Percentiles rank a stretch among this genome's conserved stretches.
phyloP scores from a whole-genome alignment of 1,140 invertebrate genomes.

The Polyergus mexicanus region DNA sequence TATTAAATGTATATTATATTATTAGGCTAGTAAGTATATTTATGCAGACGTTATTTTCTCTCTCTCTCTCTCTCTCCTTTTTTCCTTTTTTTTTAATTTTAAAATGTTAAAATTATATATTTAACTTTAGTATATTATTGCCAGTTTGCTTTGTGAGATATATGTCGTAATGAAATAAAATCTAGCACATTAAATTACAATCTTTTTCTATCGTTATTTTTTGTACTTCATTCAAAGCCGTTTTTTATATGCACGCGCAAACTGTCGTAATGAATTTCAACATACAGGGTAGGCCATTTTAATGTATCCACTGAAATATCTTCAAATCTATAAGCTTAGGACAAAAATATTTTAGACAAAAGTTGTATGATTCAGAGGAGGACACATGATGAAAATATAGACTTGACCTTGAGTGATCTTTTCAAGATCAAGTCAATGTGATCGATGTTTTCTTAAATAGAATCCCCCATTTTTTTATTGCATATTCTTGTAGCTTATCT shows the following conservation, averaged over 20 bases:
- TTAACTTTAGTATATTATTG: constrained; percentile 24
- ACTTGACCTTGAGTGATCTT: too few relatives aligned
- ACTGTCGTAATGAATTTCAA: constrained; percentile 19
- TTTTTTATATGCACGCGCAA: background rate
- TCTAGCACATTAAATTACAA: background rate
- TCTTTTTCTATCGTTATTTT: constrained; percentile 1
- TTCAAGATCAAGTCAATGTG: too few relatives aligned
- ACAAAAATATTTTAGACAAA: too few relatives aligned
- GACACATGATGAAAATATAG: too few relatives aligned
- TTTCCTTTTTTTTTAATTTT: background rate
- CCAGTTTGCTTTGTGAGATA: background rate
- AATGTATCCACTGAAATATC: too few relatives aligned
- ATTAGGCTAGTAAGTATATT: background rate
- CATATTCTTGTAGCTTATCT: too few relatives aligned
- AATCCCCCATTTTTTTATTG: too few relatives aligned
- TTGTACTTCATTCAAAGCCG: background rate
- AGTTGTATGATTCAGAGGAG: too few relatives aligned
- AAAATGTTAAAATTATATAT: background rate
- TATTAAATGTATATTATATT: background rate
- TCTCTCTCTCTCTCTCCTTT: too few relatives aligned
- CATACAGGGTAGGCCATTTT: too few relatives aligned
- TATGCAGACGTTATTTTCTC: background rate
- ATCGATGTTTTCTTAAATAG: too few relatives aligned
- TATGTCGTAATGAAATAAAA: background rate
- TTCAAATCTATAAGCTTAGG: too few relatives aligned